phyloP scores from a whole-genome alignment of 2,797 vertebrate species.

The Holocentrus rufus region DNA sequence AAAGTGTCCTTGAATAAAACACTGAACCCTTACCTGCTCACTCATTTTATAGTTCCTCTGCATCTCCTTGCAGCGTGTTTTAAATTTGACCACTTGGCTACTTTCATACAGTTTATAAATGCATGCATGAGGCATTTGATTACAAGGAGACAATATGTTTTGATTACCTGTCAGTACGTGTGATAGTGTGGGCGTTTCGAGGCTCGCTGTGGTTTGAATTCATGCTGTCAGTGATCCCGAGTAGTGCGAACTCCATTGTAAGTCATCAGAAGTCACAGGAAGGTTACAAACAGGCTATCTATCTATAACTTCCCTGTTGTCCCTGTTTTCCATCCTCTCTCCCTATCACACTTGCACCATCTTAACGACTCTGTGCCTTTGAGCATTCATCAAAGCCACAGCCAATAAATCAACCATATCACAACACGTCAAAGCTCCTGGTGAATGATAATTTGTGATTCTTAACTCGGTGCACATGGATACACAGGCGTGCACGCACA shows the following conservation, averaged over 20 bases:
- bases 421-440: constrained; percentile 52
- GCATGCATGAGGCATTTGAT: neutral
- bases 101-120: neutral
- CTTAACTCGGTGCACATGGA: constrained; percentile 22
- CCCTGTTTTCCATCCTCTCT: constrained; percentile 47
- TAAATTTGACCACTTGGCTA: neutral
- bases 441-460: constrained; percentile 64
- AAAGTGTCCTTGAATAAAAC: constrained; percentile 1
- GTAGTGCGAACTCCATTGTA: constrained; percentile 30
- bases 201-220: constrained; percentile 10
- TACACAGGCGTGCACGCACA: neutral
- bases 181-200: constrained; percentile 14
- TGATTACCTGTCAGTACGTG: too few relatives aligned
- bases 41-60: too few relatives aligned
- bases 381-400: constrained; percentile 69
- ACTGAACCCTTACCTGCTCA: neutral
- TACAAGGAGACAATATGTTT: too few relatives aligned
- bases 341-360: constrained; percentile 60
- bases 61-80: neutral
- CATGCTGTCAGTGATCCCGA: constrained; percentile 13
- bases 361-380: constrained; percentile 72
- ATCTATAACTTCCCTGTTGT: constrained; percentile 53
- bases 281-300: constrained; percentile 54
- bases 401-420: constrained; percentile 75
- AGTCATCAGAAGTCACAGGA: constrained; percentile 55